Percentiles rank a stretch among this genome's conserved stretches.
phyloP scores from a whole-genome alignment of 1,140 invertebrate species.

The Triops cancriformis region DNA sequence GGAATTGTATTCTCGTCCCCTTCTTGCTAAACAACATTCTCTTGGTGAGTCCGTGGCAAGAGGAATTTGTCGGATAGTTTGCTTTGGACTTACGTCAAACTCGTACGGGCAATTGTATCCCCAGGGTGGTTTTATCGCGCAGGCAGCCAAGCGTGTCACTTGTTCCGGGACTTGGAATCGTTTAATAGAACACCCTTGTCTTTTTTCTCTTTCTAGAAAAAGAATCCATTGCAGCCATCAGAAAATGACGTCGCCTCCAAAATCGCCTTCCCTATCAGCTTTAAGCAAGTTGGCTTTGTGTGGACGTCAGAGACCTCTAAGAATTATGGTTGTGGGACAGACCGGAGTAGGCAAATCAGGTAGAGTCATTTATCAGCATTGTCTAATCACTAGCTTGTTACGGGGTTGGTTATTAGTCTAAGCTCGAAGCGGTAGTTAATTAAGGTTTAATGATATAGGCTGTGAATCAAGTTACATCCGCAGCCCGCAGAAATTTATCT shows the following conservation, averaged over 20 bases:
- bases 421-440: background rate
- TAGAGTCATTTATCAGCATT: background rate
- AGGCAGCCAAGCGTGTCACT: too few species aligned
- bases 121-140: too few species aligned
- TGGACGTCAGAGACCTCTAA: background rate
- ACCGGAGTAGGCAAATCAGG: slow-evolving; percentile 1
- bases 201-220: background rate
- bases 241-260: background rate
- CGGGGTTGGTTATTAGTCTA: background rate
- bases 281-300: background rate
- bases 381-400: background rate
- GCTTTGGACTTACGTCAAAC: too few species aligned
- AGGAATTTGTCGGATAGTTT: too few species aligned
- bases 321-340: slow-evolving; percentile 5
- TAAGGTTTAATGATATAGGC: background rate
- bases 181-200: background rate
- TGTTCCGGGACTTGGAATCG: too few species aligned
- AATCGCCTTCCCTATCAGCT: background rate
- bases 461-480: background rate
- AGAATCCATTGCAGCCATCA: background rate
- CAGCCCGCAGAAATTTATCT: background rate
- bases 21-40: background rate
- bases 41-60: too few species aligned
- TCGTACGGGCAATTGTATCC: too few species aligned
- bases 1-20: background rate